Evolutionary conservation across 2,888 invertebrate genomes (phyloP).

Genomic region (Diadegma fenestrale): DNA sequence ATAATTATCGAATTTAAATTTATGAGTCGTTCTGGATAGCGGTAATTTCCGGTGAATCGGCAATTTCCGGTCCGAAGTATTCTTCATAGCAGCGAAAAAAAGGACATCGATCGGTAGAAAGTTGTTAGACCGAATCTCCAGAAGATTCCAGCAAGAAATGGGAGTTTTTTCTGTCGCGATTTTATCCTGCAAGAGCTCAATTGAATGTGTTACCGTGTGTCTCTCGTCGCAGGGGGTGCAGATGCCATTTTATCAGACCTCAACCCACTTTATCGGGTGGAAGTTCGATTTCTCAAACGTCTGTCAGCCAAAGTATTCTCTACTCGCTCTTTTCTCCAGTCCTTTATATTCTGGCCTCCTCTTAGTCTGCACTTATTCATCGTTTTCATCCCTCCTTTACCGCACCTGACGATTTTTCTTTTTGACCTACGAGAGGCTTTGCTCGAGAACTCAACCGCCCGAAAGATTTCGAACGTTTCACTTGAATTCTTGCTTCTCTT

Average conservation of each 20-base stretch:
- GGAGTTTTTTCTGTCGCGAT: conserved; percentile 12
- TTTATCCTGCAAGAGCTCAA: conserved; percentile 50
- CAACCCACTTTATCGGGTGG: conserved; percentile 37
- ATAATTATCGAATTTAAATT: not conserved
- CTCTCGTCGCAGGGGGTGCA: conserved; percentile 36
- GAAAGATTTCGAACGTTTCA: conserved; percentile 47
- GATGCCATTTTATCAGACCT: conserved; percentile 50
- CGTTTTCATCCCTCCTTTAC: not conserved
- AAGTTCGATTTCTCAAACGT: conserved; percentile 67
- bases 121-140: conserved; percentile 30
- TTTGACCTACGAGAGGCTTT: not conserved
- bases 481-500: conserved; percentile 13
- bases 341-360: not conserved
- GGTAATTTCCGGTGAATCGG: not conserved
- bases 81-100: not conserved
- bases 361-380: not conserved
- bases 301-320: conserved; percentile 58
- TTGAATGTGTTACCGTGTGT: conserved; percentile 55
- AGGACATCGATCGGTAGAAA: conserved; percentile 7
- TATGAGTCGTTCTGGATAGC: not conserved
- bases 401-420: not conserved
- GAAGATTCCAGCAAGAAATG: conserved; percentile 41
- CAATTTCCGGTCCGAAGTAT: not conserved
- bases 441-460: conserved; percentile 28
- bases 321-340: conserved; percentile 10